Conservation (phyloP, 2,797 vertebrate species). For the Galaxias olidus region DNA sequence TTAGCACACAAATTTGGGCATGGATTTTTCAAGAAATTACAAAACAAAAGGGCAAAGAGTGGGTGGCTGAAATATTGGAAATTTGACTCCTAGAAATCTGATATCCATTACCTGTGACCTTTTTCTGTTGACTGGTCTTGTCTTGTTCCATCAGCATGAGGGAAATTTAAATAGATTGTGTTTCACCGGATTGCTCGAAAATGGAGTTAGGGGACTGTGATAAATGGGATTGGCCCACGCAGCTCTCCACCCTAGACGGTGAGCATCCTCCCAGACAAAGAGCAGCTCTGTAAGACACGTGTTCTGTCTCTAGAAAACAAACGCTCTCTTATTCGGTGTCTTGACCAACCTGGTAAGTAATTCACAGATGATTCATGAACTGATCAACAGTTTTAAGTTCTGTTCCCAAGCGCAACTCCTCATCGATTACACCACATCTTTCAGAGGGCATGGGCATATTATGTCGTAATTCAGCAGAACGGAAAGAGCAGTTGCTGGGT, state of each 20-base stretch:
- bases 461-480: conserved; percentile 24
- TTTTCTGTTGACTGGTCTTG: conserved; percentile 51
- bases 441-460: conserved; percentile 16
- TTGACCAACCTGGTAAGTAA: too few species aligned
- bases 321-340: too few species aligned
- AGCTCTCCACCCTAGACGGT: too few species aligned
- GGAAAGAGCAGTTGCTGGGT: conserved; percentile 24
- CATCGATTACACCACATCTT: conserved; percentile 17
- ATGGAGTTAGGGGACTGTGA: too few species aligned
- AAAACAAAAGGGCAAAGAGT: conserved; percentile 32
- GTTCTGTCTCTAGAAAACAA: too few species aligned
- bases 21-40: conserved; percentile 11
- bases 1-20: neutral
- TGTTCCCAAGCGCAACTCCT: conserved; percentile 6
- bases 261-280: too few species aligned
- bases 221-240: too few species aligned
- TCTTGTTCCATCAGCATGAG: conserved; percentile 50
- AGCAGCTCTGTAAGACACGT: too few species aligned
- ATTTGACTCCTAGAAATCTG: conserved; percentile 47
- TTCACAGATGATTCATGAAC: too few species aligned
- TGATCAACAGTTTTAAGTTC: neutral
- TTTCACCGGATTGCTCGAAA: conserved; percentile 15
- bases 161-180: conserved; percentile 41
- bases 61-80: conserved; percentile 30
- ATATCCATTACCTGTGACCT: conserved; percentile 66